Conservation (phyloP, 2,888 invertebrate species). For the Caenorhabditis macrosperma region DNA sequence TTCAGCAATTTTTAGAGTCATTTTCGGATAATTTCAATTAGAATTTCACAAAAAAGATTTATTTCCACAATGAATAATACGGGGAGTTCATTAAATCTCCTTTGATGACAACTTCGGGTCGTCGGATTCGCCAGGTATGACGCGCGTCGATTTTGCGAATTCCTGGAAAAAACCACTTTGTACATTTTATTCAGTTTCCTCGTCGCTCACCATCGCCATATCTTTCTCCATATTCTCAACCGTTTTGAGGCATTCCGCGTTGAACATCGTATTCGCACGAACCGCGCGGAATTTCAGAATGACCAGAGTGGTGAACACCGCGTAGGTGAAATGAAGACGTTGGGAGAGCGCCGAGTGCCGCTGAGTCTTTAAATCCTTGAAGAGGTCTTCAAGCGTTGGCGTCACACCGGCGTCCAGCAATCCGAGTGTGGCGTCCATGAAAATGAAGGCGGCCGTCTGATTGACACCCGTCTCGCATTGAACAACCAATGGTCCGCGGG, state of each 20-base stretch:
- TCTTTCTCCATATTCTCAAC: not conserved
- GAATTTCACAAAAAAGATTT: too few relatives aligned
- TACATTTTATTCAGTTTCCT: too few relatives aligned
- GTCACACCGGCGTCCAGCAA: not conserved
- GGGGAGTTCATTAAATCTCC: too few relatives aligned
- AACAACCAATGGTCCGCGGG: conserved; percentile 8
- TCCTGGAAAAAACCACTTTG: too few relatives aligned
- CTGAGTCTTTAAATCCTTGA: conserved; percentile 4
- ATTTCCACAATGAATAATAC: too few relatives aligned
- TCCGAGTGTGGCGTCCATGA: conserved; percentile 3
- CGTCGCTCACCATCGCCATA: too few relatives aligned
- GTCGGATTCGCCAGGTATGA: too few relatives aligned
- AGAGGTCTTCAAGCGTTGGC: not conserved
- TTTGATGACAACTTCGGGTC: too few relatives aligned
- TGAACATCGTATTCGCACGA: not conserved
- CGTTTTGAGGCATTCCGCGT: not conserved
- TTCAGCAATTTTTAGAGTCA: too few relatives aligned
- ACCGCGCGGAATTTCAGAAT: conserved; percentile 8
- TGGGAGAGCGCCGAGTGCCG: conserved; percentile 3
- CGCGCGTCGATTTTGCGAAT: too few relatives aligned
- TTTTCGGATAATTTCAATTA: too few relatives aligned
- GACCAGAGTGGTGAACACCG: not conserved
- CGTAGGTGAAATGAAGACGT: conserved; percentile 14
- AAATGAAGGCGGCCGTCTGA: conserved; percentile 10
- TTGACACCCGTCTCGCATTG: conserved; percentile 33